Evolutionary conservation across 2,113 vertebrate genomes (phyloP).

Genomic region (Athene cunicularia): DNA sequence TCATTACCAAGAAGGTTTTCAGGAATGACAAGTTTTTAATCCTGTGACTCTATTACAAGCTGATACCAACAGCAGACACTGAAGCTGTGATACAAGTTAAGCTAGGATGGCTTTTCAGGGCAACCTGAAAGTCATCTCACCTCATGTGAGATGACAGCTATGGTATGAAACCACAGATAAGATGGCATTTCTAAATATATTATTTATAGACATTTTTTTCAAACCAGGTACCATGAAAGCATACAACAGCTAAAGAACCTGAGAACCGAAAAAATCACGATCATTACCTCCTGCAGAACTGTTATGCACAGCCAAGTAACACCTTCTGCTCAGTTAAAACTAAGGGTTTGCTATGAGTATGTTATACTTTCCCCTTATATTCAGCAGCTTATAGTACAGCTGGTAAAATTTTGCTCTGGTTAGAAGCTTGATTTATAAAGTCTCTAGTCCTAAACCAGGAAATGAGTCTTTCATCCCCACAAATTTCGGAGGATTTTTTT

Average conservation of each 20-base stretch:
- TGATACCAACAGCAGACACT: slow-evolving; percentile 39
- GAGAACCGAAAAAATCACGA: slow-evolving; percentile 58
- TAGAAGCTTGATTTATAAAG: slow-evolving; percentile 48
- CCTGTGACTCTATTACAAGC: slow-evolving; percentile 16
- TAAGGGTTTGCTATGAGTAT: background rate
- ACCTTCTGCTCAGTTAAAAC: slow-evolving; percentile 15
- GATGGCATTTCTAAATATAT: slow-evolving; percentile 57
- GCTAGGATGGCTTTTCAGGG: slow-evolving; percentile 12
- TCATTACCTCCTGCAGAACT: slow-evolving; percentile 12
- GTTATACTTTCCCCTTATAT: background rate
- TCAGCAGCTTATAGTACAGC: background rate
- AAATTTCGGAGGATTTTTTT: slow-evolving; percentile 52
- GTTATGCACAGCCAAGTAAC: background rate
- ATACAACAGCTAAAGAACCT: slow-evolving; percentile 42
- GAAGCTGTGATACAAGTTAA: slow-evolving; percentile 20
- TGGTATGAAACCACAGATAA: slow-evolving; percentile 58
- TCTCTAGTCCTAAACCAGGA: slow-evolving; percentile 55
- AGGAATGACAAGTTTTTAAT: slow-evolving; percentile 42
- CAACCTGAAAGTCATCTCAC: slow-evolving; percentile 49
- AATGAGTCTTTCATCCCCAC: slow-evolving; percentile 59
- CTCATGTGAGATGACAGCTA: slow-evolving; percentile 64
- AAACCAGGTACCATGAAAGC: slow-evolving; percentile 47
- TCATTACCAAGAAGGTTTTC: slow-evolving; percentile 13
- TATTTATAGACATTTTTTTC: slow-evolving; percentile 22
- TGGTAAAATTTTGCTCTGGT: slow-evolving; percentile 62